Evolutionary conservation across 2,888 invertebrate genomes (phyloP).

Genomic region (Drosophila multiciliata): DNA sequence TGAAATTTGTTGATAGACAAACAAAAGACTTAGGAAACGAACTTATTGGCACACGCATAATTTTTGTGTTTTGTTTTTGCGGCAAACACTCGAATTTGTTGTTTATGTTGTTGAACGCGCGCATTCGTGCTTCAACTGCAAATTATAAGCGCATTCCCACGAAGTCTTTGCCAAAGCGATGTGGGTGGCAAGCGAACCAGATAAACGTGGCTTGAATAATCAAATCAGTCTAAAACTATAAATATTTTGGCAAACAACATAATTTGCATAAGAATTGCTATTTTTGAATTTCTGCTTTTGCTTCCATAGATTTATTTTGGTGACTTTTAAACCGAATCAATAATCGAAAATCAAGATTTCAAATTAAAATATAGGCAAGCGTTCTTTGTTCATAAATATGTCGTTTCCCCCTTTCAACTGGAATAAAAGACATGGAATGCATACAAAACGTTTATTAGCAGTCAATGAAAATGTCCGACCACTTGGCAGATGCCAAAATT

Average conservation of each 20-base stretch:
- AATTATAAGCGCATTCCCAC: slow-evolving; percentile 57
- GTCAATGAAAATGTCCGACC: slow-evolving; percentile 24
- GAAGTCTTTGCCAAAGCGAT: slow-evolving; percentile 36
- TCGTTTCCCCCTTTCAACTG: slow-evolving; percentile 47
- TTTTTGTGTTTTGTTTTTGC: slow-evolving; percentile 16
- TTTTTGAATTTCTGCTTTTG: slow-evolving; percentile 9
- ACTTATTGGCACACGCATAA: slow-evolving; percentile 34
- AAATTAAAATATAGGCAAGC: slow-evolving; percentile 44
- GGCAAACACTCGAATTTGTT: slow-evolving; percentile 8
- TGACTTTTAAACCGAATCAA: slow-evolving; percentile 44
- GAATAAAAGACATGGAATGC: slow-evolving; percentile 30
- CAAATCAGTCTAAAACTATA: slow-evolving; percentile 9
- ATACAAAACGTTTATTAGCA: slow-evolving; percentile 56
- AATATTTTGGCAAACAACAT: slow-evolving; percentile 41
- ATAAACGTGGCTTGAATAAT: slow-evolving; percentile 39
- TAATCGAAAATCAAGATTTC: slow-evolving; percentile 33
- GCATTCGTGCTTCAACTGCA: slow-evolving; percentile 44
- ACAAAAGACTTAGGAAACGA: slow-evolving; percentile 71
- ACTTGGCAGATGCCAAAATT: not conserved
- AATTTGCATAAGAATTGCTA: slow-evolving; percentile 44
- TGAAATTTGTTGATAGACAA: slow-evolving; percentile 28
- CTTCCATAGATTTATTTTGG: slow-evolving; percentile 20
- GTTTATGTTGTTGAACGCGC: slow-evolving; percentile 39
- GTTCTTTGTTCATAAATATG: slow-evolving; percentile 59
- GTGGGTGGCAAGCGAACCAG: slow-evolving; percentile 57